phyloP scores from a whole-genome alignment of 2,113 vertebrate genomes.

The Lucifuga dentata region DNA sequence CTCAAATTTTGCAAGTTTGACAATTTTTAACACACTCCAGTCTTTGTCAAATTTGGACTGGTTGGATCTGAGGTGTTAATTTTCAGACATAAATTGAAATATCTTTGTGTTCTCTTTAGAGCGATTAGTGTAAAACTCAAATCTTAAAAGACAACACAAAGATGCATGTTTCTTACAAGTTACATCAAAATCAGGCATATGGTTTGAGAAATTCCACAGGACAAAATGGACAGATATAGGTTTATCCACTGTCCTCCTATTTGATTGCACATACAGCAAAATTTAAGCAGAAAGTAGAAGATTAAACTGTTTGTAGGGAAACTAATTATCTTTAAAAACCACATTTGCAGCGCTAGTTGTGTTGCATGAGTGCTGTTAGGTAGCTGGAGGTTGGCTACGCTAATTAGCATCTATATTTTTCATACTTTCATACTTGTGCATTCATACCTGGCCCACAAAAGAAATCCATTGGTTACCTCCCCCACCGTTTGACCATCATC shows the following conservation, averaged over 20 bases:
- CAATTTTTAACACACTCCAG: no score
- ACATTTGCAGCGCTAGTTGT: no score
- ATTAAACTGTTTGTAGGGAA: conserved; percentile 26
- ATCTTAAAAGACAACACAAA: no score
- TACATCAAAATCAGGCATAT: no score
- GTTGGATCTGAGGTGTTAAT: no score
- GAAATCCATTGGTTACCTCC: conserved; percentile 48
- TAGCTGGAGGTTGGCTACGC: conserved; percentile 31
- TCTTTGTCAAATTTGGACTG: no score
- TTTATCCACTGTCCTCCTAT: neutral
- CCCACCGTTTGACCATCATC: no score
- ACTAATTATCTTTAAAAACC: conserved; percentile 41
- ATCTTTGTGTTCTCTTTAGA: no score
- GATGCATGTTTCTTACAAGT: no score
- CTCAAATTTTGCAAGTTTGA: no score
- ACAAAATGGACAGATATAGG: neutral
- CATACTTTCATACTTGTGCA: conserved; percentile 23
- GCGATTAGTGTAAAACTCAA: no score
- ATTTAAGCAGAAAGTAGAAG: conserved; percentile 10
- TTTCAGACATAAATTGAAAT: no score
- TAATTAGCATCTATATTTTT: conserved; percentile 61
- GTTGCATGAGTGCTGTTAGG: conserved; percentile 9
- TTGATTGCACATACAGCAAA: neutral
- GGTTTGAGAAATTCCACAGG: neutral
- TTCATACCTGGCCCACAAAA: conserved; percentile 36